A percentile compares a stretch with the other conserved stretches of the same genome.
Conservation (phyloP, 2,888 invertebrate species). For the Phanerotoma sp. region DNA sequence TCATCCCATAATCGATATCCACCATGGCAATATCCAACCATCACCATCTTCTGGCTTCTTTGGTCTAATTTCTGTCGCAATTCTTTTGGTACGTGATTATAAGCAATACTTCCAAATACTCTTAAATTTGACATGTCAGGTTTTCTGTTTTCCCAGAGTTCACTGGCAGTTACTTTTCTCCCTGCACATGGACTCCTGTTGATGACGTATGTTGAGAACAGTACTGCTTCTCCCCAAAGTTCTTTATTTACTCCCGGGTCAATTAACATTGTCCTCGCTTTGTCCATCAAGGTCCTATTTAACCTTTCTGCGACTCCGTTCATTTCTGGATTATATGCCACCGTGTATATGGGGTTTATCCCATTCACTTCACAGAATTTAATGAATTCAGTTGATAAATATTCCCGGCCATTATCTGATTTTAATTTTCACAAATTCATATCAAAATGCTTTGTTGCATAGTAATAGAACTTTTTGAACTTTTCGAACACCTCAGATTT, state of each 20-base stretch:
- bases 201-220: constrained; percentile 31
- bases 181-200: constrained; percentile 30
- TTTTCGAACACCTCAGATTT: constrained; percentile 35
- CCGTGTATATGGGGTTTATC: constrained; percentile 34
- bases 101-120: constrained; percentile 33
- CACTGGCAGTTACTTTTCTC: constrained; percentile 29
- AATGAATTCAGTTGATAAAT: constrained; percentile 29
- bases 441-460: constrained; percentile 27
- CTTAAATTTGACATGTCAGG: constrained; percentile 28
- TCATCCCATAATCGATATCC: constrained; percentile 16
- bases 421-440: constrained; percentile 30
- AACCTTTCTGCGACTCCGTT: constrained; percentile 37
- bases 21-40: constrained; percentile 23
- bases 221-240: constrained; percentile 38
- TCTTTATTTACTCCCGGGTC: constrained; percentile 31
- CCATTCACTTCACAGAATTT: constrained; percentile 35
- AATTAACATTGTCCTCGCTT: constrained; percentile 34
- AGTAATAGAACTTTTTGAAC: constrained; percentile 29
- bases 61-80: constrained; percentile 26
- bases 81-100: constrained; percentile 29
- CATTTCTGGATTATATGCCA: constrained; percentile 34
- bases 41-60: constrained; percentile 24
- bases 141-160: constrained; percentile 30
- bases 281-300: constrained; percentile 35
- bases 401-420: constrained; percentile 41